Conservation (phyloP, 2,888 invertebrate species). For the Sicus ferrugineus region DNA sequence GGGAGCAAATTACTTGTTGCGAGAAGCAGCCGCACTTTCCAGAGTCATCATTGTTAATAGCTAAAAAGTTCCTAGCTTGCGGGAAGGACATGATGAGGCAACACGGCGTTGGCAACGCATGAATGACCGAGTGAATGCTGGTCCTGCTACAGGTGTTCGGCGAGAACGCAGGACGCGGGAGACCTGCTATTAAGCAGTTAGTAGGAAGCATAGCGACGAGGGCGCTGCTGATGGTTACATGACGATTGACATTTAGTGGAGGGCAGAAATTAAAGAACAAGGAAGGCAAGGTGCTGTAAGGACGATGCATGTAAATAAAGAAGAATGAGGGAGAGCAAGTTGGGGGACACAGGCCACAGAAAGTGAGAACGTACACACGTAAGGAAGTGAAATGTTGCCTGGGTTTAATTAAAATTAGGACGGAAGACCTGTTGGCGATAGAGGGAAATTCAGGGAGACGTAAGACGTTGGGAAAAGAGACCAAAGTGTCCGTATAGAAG, state of each 20-base stretch:
- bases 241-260: slow-evolving; percentile 31
- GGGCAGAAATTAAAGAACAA: background rate
- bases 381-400: background rate
- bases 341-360: background rate
- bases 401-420: background rate
- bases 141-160: slow-evolving; percentile 26
- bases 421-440: background rate
- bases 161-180: slow-evolving; percentile 5
- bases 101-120: background rate
- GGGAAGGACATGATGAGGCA: background rate
- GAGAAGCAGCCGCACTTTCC: slow-evolving; percentile 43
- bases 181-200: slow-evolving; percentile 38
- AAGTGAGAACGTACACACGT: background rate
- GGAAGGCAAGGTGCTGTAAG: slow-evolving; percentile 25
- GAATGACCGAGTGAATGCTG: slow-evolving; percentile 10
- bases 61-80: background rate
- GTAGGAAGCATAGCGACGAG: background rate
- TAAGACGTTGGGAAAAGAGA: background rate
- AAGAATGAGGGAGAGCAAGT: background rate
- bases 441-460: too few relatives aligned
- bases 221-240: slow-evolving; percentile 25
- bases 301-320: background rate
- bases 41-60: slow-evolving; percentile 46
- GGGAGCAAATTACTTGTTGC: background rate
- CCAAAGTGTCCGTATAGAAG: too few relatives aligned